Evolutionary conservation across 1,140 invertebrate genomes (phyloP), one percentile per base, ranked within the genome.

Genomic region (Bemisia tabaci): DNA sequence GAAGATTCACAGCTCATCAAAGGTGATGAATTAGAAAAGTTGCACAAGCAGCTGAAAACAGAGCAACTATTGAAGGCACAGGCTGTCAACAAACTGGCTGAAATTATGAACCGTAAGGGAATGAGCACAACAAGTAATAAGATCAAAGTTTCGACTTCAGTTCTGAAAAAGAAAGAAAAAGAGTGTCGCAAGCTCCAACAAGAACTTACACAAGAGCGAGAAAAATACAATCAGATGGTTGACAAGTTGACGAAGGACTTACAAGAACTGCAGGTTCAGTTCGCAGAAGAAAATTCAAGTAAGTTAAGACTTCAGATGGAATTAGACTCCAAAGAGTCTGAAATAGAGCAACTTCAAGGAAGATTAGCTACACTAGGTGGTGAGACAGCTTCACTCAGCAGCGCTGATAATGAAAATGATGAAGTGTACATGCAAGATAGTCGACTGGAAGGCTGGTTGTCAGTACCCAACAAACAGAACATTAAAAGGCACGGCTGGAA

Each of bases 71-170:
- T 94, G 67, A 95, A 94, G 75, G 85, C 89, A 72, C 89, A 95
- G 78, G 95, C 95, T 62, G 93, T 98, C 27, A 96, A 97, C 78
- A 98, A 98, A 76, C 80, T 98, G 60, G 92, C 94, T 2, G 95
- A 98, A 79, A 92, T 98, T 24, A 94, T 98, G 90, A 95, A 95
- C 75, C 83, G 90, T 59, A 94, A 93, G 78, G 92, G 93, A 73
- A 79, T 88, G 68, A 84, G 82, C 63, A 80, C 79, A 1, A 73
- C 78, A 67, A 82, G 82, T 1, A 83, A 83, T 74, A 92, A 92
- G 78, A 85, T 79, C 73, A 88, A 88, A 81, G 80, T 85, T 69
- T 87, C 87, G 0, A 85, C 87, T 0, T 85, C 84, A 2, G 90
- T 94, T 76, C 73, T 94, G 26, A 82, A 89, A 65, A 90, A 92